Evolutionary conservation across 2,888 invertebrate genomes (phyloP), one percentile per base, ranked within the genome.

Genomic region (Oasisia sp.): DNA sequence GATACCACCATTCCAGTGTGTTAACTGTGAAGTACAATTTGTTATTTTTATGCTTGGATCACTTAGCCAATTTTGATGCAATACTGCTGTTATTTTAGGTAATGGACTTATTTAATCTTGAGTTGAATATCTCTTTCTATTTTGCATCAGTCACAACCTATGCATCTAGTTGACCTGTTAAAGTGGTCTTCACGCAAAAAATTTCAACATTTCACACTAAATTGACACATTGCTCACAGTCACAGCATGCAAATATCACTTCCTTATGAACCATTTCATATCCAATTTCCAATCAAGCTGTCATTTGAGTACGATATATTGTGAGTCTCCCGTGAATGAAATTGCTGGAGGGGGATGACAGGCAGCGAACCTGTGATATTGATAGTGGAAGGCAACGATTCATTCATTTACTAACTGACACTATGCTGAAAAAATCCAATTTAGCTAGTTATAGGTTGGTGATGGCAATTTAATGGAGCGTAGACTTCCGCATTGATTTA

Each of bases 221-320:
- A 19, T 74, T 19, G 74, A 74, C 74, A 50, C 50, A 7, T 50
- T 50, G 14, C 50, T 50, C 50, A 1, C 27, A 27, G 74, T 50
- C 50, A 9, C 27, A 27, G 74, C 74, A 19, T 74, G 27, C 74
- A 27, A 74, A 74, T 74, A 74, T 74, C n/a, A n/a, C 74, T 74
- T 58, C 19, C 12, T 58, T 58, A 58, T 58, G 58, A 58, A 58
- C 19, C 5, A 58, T 58, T 74, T 74, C 74, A 74, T 74, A 74
- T 74, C 74, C 74, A 74, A 74, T 74, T 74, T 74, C 74, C 74
- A 74, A 74, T 74, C 74, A 74, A 74, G n/a, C 74, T 74, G 74
- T 74, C 74, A 74, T 74, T 74, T 74, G 74, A 74, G 74, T 74
- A 27, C 2, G 4, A 27, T 74, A 27, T 74, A 74, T 74, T 50